These are phyloP conservation scores for Cantharis rustica DNA, from an alignment of 2,888 invertebrate genomes.

Conservation along the genomic window DNA sequence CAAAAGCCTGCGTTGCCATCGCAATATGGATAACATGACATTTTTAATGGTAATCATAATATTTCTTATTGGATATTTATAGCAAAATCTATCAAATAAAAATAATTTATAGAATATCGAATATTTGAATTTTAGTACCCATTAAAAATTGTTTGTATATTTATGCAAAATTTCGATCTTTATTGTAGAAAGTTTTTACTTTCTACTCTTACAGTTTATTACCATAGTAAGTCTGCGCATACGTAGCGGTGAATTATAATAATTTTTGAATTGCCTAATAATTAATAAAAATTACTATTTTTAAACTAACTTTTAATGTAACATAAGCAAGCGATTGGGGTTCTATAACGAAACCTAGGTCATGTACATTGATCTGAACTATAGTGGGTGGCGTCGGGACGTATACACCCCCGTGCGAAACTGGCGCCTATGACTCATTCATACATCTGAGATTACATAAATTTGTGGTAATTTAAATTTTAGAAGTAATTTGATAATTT, in stretches of 20 bases:
- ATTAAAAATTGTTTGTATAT: too few relatives aligned
- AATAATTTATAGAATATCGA: too few relatives aligned
- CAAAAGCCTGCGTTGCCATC: too few relatives aligned
- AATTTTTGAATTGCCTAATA: neutral
- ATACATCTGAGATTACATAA: constrained; percentile 7
- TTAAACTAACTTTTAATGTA: neutral
- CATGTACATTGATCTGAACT: constrained; percentile 37
- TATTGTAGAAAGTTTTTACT: neutral
- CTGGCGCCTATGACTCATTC: constrained; percentile 30
- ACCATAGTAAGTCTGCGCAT: neutral
- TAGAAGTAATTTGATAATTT: neutral
- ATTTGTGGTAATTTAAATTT: neutral
- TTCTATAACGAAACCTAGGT: constrained; percentile 28
- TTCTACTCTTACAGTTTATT: neutral
- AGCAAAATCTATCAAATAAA: too few relatives aligned
- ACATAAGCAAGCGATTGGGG: neutral
- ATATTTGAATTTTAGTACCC: too few relatives aligned
- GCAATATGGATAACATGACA: too few relatives aligned
- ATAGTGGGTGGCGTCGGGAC: constrained; percentile 9
- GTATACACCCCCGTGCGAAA: constrained; percentile 16
- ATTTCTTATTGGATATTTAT: too few relatives aligned
- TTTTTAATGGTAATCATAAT: too few relatives aligned
- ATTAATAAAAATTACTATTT: neutral
- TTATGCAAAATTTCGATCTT: too few relatives aligned
- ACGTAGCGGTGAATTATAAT: neutral